Base-by-base conservation (phyloP, 2,113 vertebrate species). In the Dipodomys spectabilis region DNA sequence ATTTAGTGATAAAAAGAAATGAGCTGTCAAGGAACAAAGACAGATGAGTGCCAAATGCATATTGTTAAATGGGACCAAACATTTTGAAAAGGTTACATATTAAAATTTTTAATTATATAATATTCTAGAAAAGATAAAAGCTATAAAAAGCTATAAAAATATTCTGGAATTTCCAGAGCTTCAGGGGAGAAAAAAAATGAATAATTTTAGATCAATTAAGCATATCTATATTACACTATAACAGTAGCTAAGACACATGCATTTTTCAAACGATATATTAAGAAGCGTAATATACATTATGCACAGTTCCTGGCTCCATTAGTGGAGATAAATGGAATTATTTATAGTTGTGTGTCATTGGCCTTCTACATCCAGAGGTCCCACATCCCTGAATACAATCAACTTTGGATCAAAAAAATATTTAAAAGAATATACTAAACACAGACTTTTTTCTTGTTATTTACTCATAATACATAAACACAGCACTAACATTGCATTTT, bases 1-100 rank as follows among this genome's bases (percentile, higher is more conserved):
- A 86, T 68, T 93, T 39, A 60, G 32, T 81, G 49, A 73, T 49
- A 60, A 7, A 89, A 77, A 85, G 11, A 86, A 93, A 69, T 74
- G 73, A 86, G 8, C 62, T 90, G 22, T 82, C 12, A 75, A 83
- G 27, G 20, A 27, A 19, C 5, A 7, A 81, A 65, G 18, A 83
- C 32, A 80, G 10, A 28, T 71, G 35, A 60, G 86, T 78, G 49
- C 78, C 45, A 88, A 88, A 53, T 39, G 62, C 7, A 20, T 75
- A 74, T 39, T 75, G 45, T 64, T 23, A 73, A 82, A 7, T 90
- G 35, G 83, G 71, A 81, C 49, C 81, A 79, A 2, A 6, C 27
- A 27, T 9, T 49, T 35, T 88, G 68, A 80, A 69, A 85, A 53
- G 6, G 4, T 12, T 83, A 53, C 7, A 3, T 62, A 18, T 4